These are phyloP conservation scores for Patiria pectinifera DNA, from an alignment of 53 echinoderm and acorn worm species.

Conservation along the genomic window DNA sequence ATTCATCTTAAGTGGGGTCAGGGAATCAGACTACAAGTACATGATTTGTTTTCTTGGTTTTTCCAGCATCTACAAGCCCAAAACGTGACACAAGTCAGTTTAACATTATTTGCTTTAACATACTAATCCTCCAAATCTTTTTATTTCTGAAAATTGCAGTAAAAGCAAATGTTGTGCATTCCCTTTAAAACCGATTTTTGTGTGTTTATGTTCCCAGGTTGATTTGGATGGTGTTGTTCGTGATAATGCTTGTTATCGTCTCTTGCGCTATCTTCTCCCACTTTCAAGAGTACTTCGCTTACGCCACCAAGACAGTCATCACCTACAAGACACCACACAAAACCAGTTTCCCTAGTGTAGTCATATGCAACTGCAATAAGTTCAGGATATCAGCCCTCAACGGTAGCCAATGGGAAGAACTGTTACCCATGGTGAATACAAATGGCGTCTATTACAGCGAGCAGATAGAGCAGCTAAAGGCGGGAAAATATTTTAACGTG, in stretches of 20 bases:
- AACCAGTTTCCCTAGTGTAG: conserved; percentile 12
- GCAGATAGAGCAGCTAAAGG: background rate
- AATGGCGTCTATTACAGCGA: background rate
- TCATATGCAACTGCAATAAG: conserved; percentile 26
- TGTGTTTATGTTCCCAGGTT: background rate
- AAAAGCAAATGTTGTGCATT: too few relatives aligned
- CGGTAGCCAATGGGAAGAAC: background rate
- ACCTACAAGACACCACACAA: background rate
- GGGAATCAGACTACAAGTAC: too few relatives aligned
- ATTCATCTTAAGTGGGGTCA: too few relatives aligned
- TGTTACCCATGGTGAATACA: background rate
- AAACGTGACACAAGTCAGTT: too few relatives aligned
- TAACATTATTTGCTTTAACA: too few relatives aligned
- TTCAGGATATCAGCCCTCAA: background rate
- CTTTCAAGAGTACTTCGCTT: background rate
- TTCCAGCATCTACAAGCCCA: too few relatives aligned
- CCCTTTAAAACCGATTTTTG: too few relatives aligned
- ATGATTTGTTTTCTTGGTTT: too few relatives aligned
- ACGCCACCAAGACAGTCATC: conserved; percentile 17
- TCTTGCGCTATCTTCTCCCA: background rate
- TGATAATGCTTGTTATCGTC: background rate
- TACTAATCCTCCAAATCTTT: too few relatives aligned
- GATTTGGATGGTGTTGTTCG: conserved; percentile 21
- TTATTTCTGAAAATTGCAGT: too few relatives aligned
- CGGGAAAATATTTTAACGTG: background rate